Conservation (phyloP, 2,888 invertebrate species). For the Macrophya alboannulata region DNA sequence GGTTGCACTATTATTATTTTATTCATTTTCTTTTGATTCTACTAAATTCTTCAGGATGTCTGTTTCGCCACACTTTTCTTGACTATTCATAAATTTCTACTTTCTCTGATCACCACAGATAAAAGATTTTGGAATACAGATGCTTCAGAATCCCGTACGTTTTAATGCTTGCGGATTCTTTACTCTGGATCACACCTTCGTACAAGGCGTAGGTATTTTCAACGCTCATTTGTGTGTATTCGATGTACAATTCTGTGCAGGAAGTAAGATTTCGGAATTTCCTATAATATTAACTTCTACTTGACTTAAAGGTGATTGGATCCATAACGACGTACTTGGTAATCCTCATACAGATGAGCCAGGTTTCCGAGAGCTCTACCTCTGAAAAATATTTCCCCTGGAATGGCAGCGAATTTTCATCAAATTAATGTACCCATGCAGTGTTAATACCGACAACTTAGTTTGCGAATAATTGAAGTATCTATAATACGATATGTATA, state of each 20-base stretch:
- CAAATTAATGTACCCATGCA: too few relatives aligned
- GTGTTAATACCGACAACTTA: too few relatives aligned
- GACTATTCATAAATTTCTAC: background rate
- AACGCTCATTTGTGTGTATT: background rate
- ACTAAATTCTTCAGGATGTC: too few relatives aligned
- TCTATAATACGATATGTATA: too few relatives aligned
- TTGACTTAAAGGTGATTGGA: slow-evolving; percentile 54
- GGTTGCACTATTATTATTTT: too few relatives aligned
- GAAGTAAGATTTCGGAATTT: background rate
- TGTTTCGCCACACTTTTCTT: background rate
- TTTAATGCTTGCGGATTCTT: slow-evolving; percentile 60
- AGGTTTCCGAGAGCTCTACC: background rate
- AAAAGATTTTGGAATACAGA: too few relatives aligned
- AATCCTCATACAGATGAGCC: slow-evolving; percentile 61
- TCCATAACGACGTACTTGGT: slow-evolving; percentile 61
- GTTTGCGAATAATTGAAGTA: too few relatives aligned
- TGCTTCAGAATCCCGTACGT: slow-evolving; percentile 4
- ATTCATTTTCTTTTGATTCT: too few relatives aligned
- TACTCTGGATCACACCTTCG: slow-evolving; percentile 52
- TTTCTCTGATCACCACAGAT: background rate
- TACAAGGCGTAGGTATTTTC: slow-evolving; percentile 33
- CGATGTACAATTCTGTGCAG: background rate
- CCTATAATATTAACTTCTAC: background rate
- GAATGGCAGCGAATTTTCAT: background rate
- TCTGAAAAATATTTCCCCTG: background rate